phyloP scores from a whole-genome alignment of 2,113 vertebrate genomes.

The Falcunculus frontatus region DNA sequence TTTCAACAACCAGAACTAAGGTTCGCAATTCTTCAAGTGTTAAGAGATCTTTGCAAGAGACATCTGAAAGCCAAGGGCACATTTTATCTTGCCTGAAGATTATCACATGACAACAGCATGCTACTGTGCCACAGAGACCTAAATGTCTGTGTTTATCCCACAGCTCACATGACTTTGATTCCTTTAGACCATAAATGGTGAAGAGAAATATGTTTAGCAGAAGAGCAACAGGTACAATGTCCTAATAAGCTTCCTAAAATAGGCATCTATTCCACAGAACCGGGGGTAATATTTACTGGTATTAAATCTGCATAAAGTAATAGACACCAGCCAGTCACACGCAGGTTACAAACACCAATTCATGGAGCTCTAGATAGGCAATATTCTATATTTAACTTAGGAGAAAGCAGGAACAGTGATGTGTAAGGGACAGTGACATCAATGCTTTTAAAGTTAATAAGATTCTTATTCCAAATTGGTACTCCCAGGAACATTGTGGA shows the following conservation, averaged over 20 bases:
- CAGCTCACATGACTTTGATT: slow-evolving; percentile 11
- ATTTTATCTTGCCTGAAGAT: background rate
- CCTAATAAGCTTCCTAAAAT: background rate
- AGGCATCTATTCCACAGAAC: background rate
- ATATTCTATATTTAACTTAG: background rate
- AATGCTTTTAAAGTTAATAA: background rate
- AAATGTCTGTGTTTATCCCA: background rate
- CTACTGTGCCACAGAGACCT: background rate
- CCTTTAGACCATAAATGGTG: background rate
- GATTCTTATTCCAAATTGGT: background rate
- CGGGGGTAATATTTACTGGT: background rate
- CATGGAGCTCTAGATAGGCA: background rate
- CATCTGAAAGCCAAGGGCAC: background rate
- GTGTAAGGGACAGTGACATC: background rate
- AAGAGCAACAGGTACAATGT: background rate
- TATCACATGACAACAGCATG: slow-evolving; percentile 1
- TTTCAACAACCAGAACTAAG: background rate
- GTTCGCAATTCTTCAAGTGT: background rate
- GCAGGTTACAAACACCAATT: background rate
- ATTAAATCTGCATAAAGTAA: background rate
- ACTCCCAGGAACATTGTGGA: background rate
- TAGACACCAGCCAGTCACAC: background rate
- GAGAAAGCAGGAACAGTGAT: background rate
- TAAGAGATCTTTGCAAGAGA: background rate
- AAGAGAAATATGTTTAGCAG: background rate